These are phyloP conservation scores for Thymallus thymallus DNA, from an alignment of 2,113 vertebrate genomes.

Conservation along the genomic window DNA sequence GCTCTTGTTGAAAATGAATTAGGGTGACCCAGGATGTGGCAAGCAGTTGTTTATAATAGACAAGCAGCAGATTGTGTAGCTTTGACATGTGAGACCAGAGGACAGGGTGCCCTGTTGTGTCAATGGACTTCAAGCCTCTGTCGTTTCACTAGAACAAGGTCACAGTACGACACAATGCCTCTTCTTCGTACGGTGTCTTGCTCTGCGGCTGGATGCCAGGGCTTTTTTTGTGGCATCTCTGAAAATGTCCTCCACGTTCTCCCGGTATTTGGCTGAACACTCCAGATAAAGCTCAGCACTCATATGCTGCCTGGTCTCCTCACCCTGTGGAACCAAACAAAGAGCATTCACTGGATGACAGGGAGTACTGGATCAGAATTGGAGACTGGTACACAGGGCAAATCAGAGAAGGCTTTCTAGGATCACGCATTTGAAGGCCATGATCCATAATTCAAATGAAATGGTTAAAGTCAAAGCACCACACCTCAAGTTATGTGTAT, in stretches of 20 bases:
- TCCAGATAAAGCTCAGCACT: constrained; percentile 86
- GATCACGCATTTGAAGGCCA: background rate
- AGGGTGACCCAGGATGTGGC: background rate
- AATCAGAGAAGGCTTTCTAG: background rate
- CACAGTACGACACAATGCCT: constrained; percentile 80
- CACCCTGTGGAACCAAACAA: constrained; percentile 68
- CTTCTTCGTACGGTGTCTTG: constrained; percentile 62
- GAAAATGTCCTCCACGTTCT: constrained; percentile 91
- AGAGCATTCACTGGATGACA: background rate
- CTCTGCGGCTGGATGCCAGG: constrained; percentile 76
- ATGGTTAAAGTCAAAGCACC: constrained; percentile 15
- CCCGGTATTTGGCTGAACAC: constrained; percentile 91
- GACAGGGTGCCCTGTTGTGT: background rate
- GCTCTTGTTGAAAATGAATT: background rate
- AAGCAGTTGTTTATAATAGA: background rate
- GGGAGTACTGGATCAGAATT: background rate
- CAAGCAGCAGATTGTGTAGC: background rate
- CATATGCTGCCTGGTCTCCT: constrained; percentile 78
- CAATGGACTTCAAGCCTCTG: background rate
- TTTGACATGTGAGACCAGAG: background rate
- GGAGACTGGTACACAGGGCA: background rate
- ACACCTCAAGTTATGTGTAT: background rate
- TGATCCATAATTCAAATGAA: background rate
- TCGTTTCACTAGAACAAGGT: constrained; percentile 11
- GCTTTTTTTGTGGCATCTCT: constrained; percentile 82